Conservation (phyloP, 2,113 vertebrate species). For the Pogona vitticeps region DNA sequence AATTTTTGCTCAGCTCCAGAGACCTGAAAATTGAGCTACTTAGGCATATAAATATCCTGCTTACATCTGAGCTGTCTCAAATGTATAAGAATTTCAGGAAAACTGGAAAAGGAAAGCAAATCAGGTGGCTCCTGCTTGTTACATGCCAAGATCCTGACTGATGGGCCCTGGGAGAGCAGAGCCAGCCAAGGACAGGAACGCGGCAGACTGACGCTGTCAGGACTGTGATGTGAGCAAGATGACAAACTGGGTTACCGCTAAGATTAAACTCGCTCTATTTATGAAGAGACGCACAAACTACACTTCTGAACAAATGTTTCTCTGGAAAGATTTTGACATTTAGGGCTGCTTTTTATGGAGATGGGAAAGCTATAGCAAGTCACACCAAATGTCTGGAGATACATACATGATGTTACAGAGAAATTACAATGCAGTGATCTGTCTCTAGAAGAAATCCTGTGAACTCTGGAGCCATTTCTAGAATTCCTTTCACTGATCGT, state of each 20-base stretch:
- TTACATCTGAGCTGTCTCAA: not conserved
- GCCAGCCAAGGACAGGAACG: conserved; percentile 43
- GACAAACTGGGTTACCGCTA: conserved; percentile 35
- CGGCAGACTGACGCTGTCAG: conserved; percentile 15
- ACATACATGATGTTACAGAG: not conserved
- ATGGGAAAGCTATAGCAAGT: not conserved
- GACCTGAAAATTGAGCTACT: conserved; percentile 40
- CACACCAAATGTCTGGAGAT: conserved; percentile 4
- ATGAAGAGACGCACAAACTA: not conserved
- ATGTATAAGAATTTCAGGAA: conserved; percentile 42
- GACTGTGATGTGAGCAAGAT: conserved; percentile 35
- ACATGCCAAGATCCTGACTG: conserved; percentile 18
- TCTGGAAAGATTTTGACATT: conserved; percentile 22
- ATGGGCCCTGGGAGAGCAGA: conserved; percentile 33
- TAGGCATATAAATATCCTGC: not conserved
- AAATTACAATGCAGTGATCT: not conserved
- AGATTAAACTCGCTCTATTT: conserved; percentile 32
- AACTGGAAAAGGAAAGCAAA: conserved; percentile 34
- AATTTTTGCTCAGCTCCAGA: conserved; percentile 8
- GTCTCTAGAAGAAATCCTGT: not conserved
- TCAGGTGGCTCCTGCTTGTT: not conserved
- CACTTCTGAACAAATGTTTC: conserved; percentile 30
- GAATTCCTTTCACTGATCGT: not conserved
- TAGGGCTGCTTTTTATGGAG: conserved; percentile 2
- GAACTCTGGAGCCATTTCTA: not conserved